phyloP scores from a whole-genome alignment of 2,797 vertebrate species.

The Prionace glauca region DNA sequence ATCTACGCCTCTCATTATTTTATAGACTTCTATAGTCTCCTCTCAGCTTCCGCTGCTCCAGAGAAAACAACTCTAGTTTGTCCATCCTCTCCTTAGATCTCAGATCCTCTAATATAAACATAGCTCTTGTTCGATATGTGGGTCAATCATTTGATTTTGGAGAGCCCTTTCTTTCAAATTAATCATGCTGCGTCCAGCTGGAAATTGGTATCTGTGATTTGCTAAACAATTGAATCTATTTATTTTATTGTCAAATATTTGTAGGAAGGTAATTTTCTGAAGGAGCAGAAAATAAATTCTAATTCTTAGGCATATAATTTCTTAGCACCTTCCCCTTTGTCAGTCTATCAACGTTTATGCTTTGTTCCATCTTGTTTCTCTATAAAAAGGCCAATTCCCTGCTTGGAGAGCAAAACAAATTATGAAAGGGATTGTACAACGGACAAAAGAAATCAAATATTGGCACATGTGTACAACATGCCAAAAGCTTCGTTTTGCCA shows the following conservation, averaged over 20 bases:
- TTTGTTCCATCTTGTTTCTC: background rate
- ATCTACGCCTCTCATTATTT: no score
- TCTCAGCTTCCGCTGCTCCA: no score
- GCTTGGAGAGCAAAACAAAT: background rate
- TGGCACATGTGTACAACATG: background rate
- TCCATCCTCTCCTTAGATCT: no score
- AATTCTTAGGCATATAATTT: background rate
- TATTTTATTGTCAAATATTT: no score
- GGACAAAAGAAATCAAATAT: background rate
- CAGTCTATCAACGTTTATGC: background rate
- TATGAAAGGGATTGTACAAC: background rate
- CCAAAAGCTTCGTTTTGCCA: background rate
- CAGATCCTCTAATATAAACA: background rate
- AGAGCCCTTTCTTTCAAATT: background rate
- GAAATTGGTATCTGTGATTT: background rate
- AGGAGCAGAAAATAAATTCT: background rate
- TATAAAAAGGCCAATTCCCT: background rate
- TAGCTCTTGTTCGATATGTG: background rate
- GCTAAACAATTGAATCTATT: background rate
- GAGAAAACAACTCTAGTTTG: no score
- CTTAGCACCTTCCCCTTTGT: background rate
- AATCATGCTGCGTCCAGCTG: background rate
- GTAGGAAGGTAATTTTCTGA: background rate
- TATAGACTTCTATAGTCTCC: no score
- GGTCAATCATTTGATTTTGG: background rate